Percentiles rank a stretch among this genome's conserved stretches.
Conservation (phyloP, 2,888 invertebrate species). For the Clivina fossor region DNA sequence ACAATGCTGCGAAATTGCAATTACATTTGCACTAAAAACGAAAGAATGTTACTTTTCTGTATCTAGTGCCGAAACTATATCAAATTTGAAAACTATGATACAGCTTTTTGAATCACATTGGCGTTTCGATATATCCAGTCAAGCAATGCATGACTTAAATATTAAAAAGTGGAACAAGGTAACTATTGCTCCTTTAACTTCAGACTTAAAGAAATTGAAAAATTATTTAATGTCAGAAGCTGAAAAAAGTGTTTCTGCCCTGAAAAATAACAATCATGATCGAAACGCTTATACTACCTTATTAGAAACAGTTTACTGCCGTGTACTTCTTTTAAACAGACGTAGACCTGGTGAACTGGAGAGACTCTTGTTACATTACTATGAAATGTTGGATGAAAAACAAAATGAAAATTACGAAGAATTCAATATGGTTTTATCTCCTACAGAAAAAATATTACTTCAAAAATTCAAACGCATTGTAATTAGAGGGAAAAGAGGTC, state of each 20-base stretch:
- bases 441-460: slow-evolving; percentile 42
- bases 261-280: no score
- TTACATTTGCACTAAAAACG: no score
- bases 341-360: slow-evolving; percentile 41
- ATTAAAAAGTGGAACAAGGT: no score
- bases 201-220: no score
- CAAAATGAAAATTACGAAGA: slow-evolving; percentile 38
- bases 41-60: no score
- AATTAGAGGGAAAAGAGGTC: slow-evolving; percentile 40
- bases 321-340: slow-evolving; percentile 42
- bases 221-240: no score
- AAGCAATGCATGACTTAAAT: slow-evolving; percentile 34
- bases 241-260: no score
- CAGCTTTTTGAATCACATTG: slow-evolving; percentile 13
- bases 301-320: slow-evolving; percentile 40
- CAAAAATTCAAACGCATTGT: no score
- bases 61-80: no score
- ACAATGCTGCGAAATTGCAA: slow-evolving; percentile 24
- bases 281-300: no score
- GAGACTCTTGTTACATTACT: slow-evolving; percentile 36
- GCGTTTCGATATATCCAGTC: slow-evolving; percentile 31
- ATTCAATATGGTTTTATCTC: slow-evolving; percentile 37
- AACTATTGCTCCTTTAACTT: no score
- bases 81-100: slow-evolving; percentile 11
- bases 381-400: slow-evolving; percentile 20